Evolutionary conservation across 2,797 vertebrate species (phyloP).

Genomic region (Furcifer pardalis): DNA sequence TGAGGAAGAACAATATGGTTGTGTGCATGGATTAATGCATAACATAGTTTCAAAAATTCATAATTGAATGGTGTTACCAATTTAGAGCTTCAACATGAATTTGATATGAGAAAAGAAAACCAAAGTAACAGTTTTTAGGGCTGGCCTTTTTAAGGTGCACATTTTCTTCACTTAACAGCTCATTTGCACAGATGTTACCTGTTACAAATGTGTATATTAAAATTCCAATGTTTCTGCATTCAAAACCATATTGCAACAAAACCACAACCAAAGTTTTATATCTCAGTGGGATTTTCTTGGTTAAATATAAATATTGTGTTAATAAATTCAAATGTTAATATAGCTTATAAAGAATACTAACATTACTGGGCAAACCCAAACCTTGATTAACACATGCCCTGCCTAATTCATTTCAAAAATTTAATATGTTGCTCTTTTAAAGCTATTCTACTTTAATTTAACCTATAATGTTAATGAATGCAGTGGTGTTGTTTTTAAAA

Average conservation of each 20-base stretch:
- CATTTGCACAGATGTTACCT: constrained; percentile 35
- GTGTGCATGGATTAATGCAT: neutral
- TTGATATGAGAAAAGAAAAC: neutral
- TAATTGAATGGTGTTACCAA: constrained; percentile 40
- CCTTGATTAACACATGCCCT: neutral
- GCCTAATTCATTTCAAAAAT: neutral
- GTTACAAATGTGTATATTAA: constrained; percentile 26
- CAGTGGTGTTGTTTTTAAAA: neutral
- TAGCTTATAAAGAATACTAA: neutral
- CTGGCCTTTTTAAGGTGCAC: neutral
- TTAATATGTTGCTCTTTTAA: constrained; percentile 30
- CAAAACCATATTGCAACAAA: constrained; percentile 42
- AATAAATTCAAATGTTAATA: constrained; percentile 47
- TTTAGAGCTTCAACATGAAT: constrained; percentile 6
- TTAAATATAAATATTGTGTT: constrained; percentile 46
- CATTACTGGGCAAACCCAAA: constrained; percentile 4
- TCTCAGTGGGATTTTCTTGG: constrained; percentile 41
- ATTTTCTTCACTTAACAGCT: constrained; percentile 33
- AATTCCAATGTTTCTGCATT: constrained; percentile 26
- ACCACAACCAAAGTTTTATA: constrained; percentile 40
- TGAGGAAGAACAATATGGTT: constrained; percentile 48
- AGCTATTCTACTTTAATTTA: constrained; percentile 6
- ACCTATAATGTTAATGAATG: constrained; percentile 16
- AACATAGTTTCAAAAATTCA: constrained; percentile 21
- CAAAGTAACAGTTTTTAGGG: neutral